Evolutionary conservation across 64 coral and sea anemone genomes (phyloP), one percentile per base, ranked within the genome.

Genomic region (Anthopleura sola): DNA sequence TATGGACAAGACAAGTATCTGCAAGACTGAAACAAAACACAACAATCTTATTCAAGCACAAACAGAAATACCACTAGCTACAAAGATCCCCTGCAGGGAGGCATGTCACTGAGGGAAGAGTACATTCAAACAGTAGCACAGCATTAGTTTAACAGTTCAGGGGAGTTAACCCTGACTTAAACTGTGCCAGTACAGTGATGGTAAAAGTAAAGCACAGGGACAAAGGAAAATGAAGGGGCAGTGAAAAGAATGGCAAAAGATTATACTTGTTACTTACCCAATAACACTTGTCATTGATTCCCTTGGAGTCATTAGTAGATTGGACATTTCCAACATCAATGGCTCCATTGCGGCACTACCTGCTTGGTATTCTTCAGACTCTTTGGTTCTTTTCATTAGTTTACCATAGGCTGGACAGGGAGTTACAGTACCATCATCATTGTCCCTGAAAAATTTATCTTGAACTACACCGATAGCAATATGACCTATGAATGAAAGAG

Each of bases 281-380:
- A 48, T 33, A 14, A 83, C 31, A n/a, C 15, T 15, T 58, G 3
- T 46, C 5, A 57, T 49, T 56, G 28, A 29, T 56, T 83, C 49
- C 32, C 82, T 50, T 1, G 26, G 44, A 17, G 12, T 20, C n/a
- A 32, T 19, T 11, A 83, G 15, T 37, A 56, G 20, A 19, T 83
- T 49, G 20, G 82, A 53, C 47, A 83, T 83, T 29, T 58, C 50
- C 17, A 19, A 47, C 24, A 83, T 83, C 12, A 83, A 24, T 36
- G 82, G 82, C 26, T 83, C 55, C 82, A 83, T 83, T 20, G 44
- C 50, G 24, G 82, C n/a, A 32, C 20, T 28, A 16, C 82, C 82
- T 56, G 21, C 17, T 38, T 60, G 28, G 38, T 56, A 83, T 37
- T 56, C 82, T 23, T 54, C 2, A 36, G 48, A 20, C 28, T 54